A percentile compares a stretch with the other conserved stretches of the same genome.
These are phyloP conservation scores for Leucozona laternaria DNA, from an alignment of 2,888 invertebrate genomes.

Conservation along the genomic window DNA sequence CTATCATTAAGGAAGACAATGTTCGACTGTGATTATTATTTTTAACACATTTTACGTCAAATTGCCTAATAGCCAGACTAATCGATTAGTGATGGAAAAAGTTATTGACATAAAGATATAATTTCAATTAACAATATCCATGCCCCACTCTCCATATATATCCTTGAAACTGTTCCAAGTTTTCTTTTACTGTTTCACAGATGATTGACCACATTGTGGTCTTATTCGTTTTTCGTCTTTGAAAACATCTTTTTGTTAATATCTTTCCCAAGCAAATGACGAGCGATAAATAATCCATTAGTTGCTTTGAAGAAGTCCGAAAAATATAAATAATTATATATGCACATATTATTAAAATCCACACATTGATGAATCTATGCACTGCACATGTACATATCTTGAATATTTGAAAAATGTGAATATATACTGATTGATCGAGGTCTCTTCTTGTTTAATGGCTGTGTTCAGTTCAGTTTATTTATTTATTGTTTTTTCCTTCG, in stretches of 20 bases:
- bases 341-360: background rate
- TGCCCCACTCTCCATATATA: background rate
- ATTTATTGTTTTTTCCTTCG: background rate
- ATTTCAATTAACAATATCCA: constrained; percentile 38
- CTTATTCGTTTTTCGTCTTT: background rate
- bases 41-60: background rate
- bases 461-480: constrained; percentile 11
- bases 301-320: background rate
- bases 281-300: constrained; percentile 60
- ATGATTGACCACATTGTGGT: constrained; percentile 20
- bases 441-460: constrained; percentile 4
- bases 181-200: constrained; percentile 29
- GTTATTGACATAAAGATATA: constrained; percentile 27
- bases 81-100: constrained; percentile 33
- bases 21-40: background rate
- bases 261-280: constrained; percentile 30
- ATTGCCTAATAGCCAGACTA: constrained; percentile 25
- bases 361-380: background rate
- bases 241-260: constrained; percentile 39
- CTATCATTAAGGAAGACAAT: background rate
- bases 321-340: background rate
- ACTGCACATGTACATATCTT: background rate
- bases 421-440: constrained; percentile 1
- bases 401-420: constrained; percentile 6
- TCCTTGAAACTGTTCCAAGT: constrained; percentile 38